Conservation (phyloP, 2,113 vertebrate species). For the Eudyptes chrysolophus region DNA sequence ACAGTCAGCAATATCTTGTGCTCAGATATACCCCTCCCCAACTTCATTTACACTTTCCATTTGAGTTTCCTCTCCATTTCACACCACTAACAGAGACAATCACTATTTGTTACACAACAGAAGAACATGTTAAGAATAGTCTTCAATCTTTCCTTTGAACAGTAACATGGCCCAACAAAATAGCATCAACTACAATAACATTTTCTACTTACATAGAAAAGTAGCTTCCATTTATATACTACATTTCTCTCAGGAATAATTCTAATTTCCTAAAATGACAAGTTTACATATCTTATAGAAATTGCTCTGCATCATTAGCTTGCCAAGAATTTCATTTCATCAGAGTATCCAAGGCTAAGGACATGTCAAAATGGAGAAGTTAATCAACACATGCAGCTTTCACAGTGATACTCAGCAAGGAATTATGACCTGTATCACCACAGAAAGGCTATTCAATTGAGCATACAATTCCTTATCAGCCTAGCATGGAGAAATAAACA, state of each 20-base stretch:
- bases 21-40: not conserved
- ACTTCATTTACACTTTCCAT: not conserved
- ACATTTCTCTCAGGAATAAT: not conserved
- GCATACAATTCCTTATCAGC: not conserved
- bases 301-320: conserved; percentile 46
- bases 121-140: not conserved
- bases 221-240: not conserved
- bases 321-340: conserved; percentile 29
- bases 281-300: not conserved
- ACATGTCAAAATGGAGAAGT: not conserved
- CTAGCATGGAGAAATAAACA: not conserved
- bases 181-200: not conserved
- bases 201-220: not conserved
- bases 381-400: conserved; percentile 23
- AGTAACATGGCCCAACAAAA: not conserved
- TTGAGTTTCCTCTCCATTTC: not conserved
- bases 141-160: not conserved
- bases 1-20: not conserved
- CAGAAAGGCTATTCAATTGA: not conserved
- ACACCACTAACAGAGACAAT: not conserved
- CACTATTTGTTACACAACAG: not conserved
- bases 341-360: conserved; percentile 7
- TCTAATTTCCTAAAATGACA: conserved; percentile 26
- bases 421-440: not conserved
- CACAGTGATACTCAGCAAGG: not conserved